Conservation (phyloP, 2,888 invertebrate species). For the Autographa gamma region DNA sequence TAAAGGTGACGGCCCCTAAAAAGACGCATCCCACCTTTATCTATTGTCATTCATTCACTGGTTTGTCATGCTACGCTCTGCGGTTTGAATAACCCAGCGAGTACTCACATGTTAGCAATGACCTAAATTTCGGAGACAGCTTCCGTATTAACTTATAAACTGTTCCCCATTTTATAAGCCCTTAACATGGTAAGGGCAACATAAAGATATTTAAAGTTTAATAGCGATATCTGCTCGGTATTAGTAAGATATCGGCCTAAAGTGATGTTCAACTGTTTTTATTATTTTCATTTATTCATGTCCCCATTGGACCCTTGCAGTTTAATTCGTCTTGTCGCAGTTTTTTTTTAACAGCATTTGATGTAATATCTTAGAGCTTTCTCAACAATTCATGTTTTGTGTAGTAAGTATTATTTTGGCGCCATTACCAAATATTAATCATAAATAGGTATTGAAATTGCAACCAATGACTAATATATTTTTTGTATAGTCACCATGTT, state of each 20-base stretch:
- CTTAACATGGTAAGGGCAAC: not conserved
- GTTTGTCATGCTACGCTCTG: not conserved
- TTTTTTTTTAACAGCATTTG: not conserved
- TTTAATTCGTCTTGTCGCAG: not conserved
- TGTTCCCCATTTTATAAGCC: too few species aligned
- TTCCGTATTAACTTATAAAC: not conserved
- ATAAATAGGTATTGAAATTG: not conserved
- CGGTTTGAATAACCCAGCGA: constrained; percentile 3
- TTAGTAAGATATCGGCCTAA: not conserved
- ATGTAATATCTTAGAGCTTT: not conserved
- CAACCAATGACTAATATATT: not conserved
- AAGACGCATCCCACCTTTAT: not conserved
- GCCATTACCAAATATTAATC: not conserved
- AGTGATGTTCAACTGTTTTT: not conserved
- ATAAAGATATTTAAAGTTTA: too few species aligned
- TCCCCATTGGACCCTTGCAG: not conserved
- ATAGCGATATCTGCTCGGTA: too few species aligned
- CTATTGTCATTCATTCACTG: not conserved
- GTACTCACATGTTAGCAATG: not conserved
- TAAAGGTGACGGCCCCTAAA: constrained; percentile 2
- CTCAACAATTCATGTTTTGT: too few species aligned
- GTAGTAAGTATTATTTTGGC: not conserved
- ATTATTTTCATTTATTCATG: not conserved
- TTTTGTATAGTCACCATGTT: not conserved
- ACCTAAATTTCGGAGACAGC: not conserved